A percentile compares a stretch with the other conserved stretches of the same genome.
Conservation (phyloP, 1,140 invertebrate species). For the Tetragnatha versicolor region DNA sequence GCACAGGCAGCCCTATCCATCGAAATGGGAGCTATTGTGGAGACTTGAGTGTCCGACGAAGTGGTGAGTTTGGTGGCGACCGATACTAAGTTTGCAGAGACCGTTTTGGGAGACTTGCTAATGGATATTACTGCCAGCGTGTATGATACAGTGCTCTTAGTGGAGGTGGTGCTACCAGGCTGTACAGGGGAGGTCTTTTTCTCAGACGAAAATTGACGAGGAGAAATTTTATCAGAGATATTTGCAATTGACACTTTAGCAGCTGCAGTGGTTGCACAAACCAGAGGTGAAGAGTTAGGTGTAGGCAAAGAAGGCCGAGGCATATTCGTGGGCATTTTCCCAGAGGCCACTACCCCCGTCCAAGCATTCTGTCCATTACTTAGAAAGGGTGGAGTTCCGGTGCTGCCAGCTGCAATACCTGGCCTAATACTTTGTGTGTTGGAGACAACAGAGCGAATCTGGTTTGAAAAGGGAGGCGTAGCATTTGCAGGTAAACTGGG, state of each 20-base stretch:
- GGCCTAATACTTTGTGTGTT: conserved; percentile 43
- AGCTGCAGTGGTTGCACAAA: conserved; percentile 35
- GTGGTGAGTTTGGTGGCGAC: conserved; percentile 45
- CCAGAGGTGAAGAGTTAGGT: neutral
- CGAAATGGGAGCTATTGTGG: conserved; percentile 44
- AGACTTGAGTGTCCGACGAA: conserved; percentile 36
- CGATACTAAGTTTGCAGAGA: conserved; percentile 58
- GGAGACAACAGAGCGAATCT: conserved; percentile 34
- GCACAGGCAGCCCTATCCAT: conserved; percentile 47
- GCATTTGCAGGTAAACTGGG: conserved; percentile 55
- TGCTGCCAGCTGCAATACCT: conserved; percentile 27
- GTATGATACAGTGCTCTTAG: conserved; percentile 72
- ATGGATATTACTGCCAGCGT: conserved; percentile 65
- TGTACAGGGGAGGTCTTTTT: conserved; percentile 37
- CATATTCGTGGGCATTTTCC: conserved; percentile 45
- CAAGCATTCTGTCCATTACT: conserved; percentile 50
- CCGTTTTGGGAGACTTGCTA: conserved; percentile 58
- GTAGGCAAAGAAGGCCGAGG: conserved; percentile 40
- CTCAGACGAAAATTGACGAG: conserved; percentile 59
- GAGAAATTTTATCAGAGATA: conserved; percentile 55
- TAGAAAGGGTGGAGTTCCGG: conserved; percentile 43
- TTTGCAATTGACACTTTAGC: conserved; percentile 21
- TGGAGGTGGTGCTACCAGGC: conserved; percentile 62
- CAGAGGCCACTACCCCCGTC: conserved; percentile 42
- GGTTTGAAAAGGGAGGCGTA: conserved; percentile 55